Conservation (phyloP, 2,888 invertebrate species). For the Pseudococcus jackbeardsleyi region DNA sequence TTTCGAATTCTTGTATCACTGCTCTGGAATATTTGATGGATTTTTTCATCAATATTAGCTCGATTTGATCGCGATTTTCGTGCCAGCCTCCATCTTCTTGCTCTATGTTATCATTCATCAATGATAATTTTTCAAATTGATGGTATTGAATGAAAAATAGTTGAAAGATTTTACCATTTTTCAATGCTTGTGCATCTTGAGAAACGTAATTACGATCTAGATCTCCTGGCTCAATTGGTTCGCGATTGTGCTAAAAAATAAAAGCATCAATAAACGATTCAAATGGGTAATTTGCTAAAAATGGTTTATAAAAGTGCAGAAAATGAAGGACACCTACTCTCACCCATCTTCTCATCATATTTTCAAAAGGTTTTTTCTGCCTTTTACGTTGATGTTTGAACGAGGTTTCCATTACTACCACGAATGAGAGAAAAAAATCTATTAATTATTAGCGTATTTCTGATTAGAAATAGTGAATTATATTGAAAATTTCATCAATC, state of each 20-base stretch:
- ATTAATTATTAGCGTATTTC: too few species aligned
- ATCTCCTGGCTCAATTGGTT: neutral
- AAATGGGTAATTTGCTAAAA: too few species aligned
- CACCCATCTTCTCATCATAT: neutral
- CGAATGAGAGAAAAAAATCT: too few species aligned
- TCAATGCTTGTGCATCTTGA: neutral
- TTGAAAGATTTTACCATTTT: neutral
- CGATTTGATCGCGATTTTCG: neutral
- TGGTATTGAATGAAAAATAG: neutral
- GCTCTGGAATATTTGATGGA: neutral
- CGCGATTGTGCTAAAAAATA: neutral
- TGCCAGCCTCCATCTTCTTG: neutral
- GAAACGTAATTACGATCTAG: neutral
- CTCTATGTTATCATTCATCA: neutral
- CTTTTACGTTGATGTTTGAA: too few species aligned
- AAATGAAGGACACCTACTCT: too few species aligned
- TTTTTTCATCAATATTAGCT: neutral
- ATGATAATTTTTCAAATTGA: neutral
- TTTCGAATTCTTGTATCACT: constrained; percentile 1
- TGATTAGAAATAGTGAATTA: too few species aligned
- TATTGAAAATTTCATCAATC: too few species aligned
- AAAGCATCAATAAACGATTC: too few species aligned
- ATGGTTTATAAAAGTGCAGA: too few species aligned
- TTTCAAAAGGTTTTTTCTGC: neutral
- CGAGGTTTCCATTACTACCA: too few species aligned